Base-by-base conservation (phyloP, 2,797 vertebrate genomes). In the Spea hammondii region DNA sequence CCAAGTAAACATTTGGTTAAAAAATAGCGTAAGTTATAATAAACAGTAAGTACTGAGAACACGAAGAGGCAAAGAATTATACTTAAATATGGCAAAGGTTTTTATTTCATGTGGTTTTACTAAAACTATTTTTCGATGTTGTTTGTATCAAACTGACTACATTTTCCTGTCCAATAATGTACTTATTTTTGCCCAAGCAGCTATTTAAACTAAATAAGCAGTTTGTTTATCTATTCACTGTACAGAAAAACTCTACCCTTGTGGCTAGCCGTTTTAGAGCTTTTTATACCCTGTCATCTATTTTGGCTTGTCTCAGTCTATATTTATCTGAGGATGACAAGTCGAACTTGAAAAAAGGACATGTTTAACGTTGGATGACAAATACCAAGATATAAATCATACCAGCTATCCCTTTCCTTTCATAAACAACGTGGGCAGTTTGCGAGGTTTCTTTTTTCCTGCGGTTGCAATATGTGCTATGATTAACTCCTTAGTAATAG, bases 291-390 rank as follows among this genome's bases (percentile, higher is more conserved):
- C 94, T 93, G 93, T 94, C 92, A 90, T 92, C 92, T 92, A 95
- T 95, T 96, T 95, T 92, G 95, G 94, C 94, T 96, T 92, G 89
- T 93, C 86, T 83, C 86, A 91, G 92, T 93, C 94, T 97, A 96
- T 96, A 96, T 96, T 97, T 94, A 95, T 94, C 90, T 88, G 79
- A 77, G 88, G 88, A 89, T 93, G 93, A 95, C 95, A 95, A 93
- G 91, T 91, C 89, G 90, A 90, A 91, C 88, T 94, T 92, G 88
- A 92, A 92, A 91, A 32, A 92, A 92, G 76, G 86, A 88, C 86
- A 82, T 83, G 86, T 84, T 87, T 88, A 86, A 86, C 85, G 84
- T 83, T 87, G 83, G 89, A 89, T 88, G 87, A 85, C 74, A 80
- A 77, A 83, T 86, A 83, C 83, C 72, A 85, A 83, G 84, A 88